These are phyloP conservation scores for Eurytemora carolleeae DNA, from an alignment of 1,140 invertebrate genomes.

Conservation along the genomic window DNA sequence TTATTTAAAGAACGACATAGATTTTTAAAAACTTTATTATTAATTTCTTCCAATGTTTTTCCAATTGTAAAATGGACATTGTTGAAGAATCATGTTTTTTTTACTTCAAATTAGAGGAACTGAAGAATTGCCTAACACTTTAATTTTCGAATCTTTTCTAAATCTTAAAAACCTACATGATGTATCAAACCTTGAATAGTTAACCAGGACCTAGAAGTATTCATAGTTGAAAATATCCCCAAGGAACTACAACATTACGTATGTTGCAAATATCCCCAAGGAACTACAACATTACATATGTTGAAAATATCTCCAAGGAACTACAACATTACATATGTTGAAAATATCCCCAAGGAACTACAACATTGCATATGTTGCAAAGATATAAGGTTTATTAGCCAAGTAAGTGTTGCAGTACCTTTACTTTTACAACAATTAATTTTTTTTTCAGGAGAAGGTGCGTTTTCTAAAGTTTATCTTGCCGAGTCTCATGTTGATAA, in stretches of 20 bases:
- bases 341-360: background rate
- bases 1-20: background rate
- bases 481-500: background rate
- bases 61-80: background rate
- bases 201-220: background rate
- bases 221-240: background rate
- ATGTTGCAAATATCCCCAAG: background rate
- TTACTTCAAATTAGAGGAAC: too few relatives aligned
- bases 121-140: too few relatives aligned
- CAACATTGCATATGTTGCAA: background rate
- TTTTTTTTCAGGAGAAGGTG: background rate
- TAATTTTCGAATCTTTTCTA: too few relatives aligned
- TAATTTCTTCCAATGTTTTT: background rate
- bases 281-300: background rate
- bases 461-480: background rate
- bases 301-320: background rate
- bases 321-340: background rate
- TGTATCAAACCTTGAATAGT: too few relatives aligned
- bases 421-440: background rate
- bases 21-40: background rate
- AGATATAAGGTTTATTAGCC: background rate
- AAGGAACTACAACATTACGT: background rate
- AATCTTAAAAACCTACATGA: too few relatives aligned
- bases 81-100: background rate
- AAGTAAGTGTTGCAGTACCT: background rate